A percentile compares a stretch with the other conserved stretches of the same genome.
Conservation (phyloP, 2,888 invertebrate genomes). For the Brachypalpus laphriformis region DNA sequence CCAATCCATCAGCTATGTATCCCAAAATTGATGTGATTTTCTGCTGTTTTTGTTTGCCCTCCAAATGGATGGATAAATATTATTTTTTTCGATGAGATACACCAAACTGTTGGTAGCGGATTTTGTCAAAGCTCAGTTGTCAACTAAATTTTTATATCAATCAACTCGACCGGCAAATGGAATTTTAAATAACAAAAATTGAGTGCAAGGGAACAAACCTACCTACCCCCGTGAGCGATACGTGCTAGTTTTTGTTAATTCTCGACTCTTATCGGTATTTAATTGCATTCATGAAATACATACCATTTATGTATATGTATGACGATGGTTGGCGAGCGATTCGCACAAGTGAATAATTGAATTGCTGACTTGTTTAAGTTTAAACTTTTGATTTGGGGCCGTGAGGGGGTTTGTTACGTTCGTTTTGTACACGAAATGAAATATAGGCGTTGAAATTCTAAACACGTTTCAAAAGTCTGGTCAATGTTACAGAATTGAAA, state of each 20-base stretch:
- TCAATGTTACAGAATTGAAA: slow-evolving; percentile 20
- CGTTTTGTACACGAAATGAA: not conserved
- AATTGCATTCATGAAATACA: slow-evolving; percentile 51
- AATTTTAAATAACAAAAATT: slow-evolving; percentile 5
- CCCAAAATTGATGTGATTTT: slow-evolving; percentile 9
- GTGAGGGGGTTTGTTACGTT: not conserved
- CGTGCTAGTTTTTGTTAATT: slow-evolving; percentile 35
- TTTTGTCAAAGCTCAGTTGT: slow-evolving; percentile 4
- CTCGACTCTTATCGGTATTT: slow-evolving; percentile 40
- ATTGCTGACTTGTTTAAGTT: slow-evolving; percentile 6
- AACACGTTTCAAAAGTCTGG: slow-evolving; percentile 33
- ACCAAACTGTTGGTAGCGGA: not conserved
- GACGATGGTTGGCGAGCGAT: not conserved
- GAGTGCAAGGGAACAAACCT: slow-evolving; percentile 41
- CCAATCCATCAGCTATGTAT: slow-evolving; percentile 8
- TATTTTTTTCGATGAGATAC: not conserved
- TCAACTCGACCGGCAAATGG: slow-evolving; percentile 7
- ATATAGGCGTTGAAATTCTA: slow-evolving; percentile 14
- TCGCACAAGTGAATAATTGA: slow-evolving; percentile 14
- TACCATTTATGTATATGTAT: not conserved
- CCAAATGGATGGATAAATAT: slow-evolving; percentile 41
- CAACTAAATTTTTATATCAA: not conserved
- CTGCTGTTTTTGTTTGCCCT: slow-evolving; percentile 19
- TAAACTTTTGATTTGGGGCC: not conserved
- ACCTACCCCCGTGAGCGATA: too few relatives aligned